Percentiles rank a stretch among this genome's conserved stretches.
Evolutionary conservation across 2,113 vertebrate genomes (phyloP).

Genomic region (Arvicanthis niloticus): DNA sequence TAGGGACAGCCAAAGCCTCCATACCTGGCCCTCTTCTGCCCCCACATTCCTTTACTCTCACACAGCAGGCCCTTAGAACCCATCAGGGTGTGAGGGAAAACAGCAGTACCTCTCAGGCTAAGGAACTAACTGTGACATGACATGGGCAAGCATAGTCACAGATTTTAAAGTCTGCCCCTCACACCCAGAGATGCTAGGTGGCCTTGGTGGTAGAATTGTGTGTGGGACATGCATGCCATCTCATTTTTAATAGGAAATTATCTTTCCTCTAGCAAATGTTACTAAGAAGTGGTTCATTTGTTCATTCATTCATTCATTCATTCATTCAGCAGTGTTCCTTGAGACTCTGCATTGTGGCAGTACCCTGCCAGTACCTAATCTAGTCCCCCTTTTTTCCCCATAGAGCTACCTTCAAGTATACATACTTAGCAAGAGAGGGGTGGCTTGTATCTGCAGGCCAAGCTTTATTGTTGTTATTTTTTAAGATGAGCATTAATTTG

Average conservation of each 20-base stretch:
- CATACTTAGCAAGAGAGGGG: not conserved
- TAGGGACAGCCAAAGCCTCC: not conserved
- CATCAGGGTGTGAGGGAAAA: too few relatives aligned
- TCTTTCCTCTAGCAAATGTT: not conserved
- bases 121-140: not conserved
- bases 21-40: not conserved
- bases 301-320: not conserved
- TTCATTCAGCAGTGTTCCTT: not conserved
- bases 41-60: not conserved
- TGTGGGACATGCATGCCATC: not conserved
- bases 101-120: not conserved
- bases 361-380: too few relatives aligned
- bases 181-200: not conserved
- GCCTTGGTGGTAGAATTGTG: not conserved
- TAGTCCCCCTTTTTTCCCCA: not conserved
- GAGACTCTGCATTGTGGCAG: not conserved
- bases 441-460: not conserved
- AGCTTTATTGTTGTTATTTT: constrained; percentile 3
- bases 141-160: not conserved
- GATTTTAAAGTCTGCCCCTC: not conserved
- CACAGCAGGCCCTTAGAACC: not conserved
- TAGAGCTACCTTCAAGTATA: not conserved
- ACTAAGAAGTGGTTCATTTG: not conserved
- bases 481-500: not conserved
- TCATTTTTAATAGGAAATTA: not conserved